A percentile compares a stretch with the other conserved stretches of the same genome.
Conservation (phyloP, 2,113 vertebrate genomes). For the Pygoscelis adeliae region DNA sequence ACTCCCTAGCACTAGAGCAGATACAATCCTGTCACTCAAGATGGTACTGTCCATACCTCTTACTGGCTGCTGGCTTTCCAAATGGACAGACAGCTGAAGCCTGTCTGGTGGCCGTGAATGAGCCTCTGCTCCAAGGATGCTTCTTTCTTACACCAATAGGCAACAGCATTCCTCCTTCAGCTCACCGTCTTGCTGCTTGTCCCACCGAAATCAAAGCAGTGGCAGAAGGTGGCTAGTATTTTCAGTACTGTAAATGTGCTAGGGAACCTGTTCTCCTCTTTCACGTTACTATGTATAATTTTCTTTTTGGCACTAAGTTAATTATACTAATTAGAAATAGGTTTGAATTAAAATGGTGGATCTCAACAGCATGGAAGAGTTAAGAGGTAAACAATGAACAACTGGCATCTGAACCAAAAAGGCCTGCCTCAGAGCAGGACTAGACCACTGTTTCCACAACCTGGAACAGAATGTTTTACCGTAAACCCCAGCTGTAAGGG, state of each 20-base stretch:
- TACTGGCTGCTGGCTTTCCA: neutral
- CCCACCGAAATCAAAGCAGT: neutral
- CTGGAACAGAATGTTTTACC: neutral
- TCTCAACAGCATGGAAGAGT: neutral
- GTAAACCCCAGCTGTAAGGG: neutral
- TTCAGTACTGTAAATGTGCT: neutral
- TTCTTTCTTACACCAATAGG: neutral
- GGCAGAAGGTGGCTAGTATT: neutral
- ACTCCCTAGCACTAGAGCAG: neutral
- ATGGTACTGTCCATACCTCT: neutral
- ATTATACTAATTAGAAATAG: neutral
- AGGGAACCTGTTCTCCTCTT: neutral
- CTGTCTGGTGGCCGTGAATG: neutral
- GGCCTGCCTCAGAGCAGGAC: neutral
- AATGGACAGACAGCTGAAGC: neutral
- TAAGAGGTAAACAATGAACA: neutral
- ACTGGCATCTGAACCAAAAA: neutral
- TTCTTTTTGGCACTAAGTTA: neutral
- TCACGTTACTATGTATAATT: neutral
- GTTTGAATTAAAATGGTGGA: neutral
- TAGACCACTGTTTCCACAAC: neutral
- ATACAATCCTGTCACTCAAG: neutral
- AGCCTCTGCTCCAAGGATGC: neutral
- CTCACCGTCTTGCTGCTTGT: neutral
- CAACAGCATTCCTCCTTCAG: neutral